Evolutionary conservation across 2,888 invertebrate genomes (phyloP), one percentile per base, ranked within the genome.

Genomic region (Caenorhabditis becei): DNA sequence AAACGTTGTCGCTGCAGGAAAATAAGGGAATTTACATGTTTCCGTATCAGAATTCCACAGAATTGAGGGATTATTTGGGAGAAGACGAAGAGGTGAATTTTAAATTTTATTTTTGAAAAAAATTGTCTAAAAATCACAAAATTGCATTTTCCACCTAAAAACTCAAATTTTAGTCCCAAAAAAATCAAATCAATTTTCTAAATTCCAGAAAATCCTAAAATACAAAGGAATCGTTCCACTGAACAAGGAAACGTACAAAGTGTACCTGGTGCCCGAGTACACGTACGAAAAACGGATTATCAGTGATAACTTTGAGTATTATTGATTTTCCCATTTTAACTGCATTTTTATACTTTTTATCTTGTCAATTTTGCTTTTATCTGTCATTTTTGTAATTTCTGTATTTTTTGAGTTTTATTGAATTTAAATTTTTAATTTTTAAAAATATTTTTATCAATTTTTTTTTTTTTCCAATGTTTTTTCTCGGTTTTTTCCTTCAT

Each of bases 211-310:
- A 1, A 16, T 69, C 14, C 59, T 59, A 35, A 23, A 4, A n/a
- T 69, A 59, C 49, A 49, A 49, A 10, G 49, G 37, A 23, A 59
- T 69, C 24, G 0, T 49, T n/a, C 24, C 69, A 10, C 8, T 69
- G 23, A 69, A 44, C 28, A 32, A 44, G 14, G 35, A n/a, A 14
- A 18, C n/a, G 10, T 35, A 28, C 23, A 28, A 54, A 23, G 35
- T 20, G 2, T 69, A 49, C 26, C 44, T 69, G 16, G 35, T 66
- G n/a, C 56, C 66, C 11, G 20, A 49, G 35, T 10, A 23, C 24
- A 18, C 41, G 16, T 51, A 51, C 18, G 28, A 49, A 11, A 26
- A 44, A 7, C 8, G 7, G 23, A 8, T 16, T 5, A 14, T 44
- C 14, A 41, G n/a, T 16, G 23, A n/a, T 23, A 49, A 49, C 7